These are phyloP conservation scores for Sarcophaga subvicina DNA, from an alignment of 2,888 invertebrate species.

Conservation along the genomic window DNA sequence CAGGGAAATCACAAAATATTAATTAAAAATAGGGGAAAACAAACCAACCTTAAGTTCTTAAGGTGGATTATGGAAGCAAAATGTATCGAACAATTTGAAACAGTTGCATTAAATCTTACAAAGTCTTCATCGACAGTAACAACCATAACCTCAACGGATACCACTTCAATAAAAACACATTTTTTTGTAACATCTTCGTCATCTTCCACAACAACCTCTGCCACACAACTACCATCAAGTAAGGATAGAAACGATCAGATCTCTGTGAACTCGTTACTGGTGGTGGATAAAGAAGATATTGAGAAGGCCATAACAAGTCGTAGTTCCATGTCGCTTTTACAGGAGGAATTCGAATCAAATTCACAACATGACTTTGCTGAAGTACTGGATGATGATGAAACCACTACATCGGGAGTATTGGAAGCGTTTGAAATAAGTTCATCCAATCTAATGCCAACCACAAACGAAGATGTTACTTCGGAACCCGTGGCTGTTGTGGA, in stretches of 20 bases:
- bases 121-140: slow-evolving; percentile 65
- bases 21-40: neutral
- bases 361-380: slow-evolving; percentile 77
- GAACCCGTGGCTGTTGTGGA: slow-evolving; percentile 73
- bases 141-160: slow-evolving; percentile 49
- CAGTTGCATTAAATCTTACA: slow-evolving; percentile 67
- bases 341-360: slow-evolving; percentile 73
- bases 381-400: slow-evolving; percentile 73
- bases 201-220: slow-evolving; percentile 47
- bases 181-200: slow-evolving; percentile 62
- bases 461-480: slow-evolving; percentile 68
- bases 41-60: slow-evolving; percentile 53
- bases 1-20: no score
- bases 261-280: slow-evolving; percentile 40
- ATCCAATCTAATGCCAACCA: slow-evolving; percentile 75
- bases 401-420: slow-evolving; percentile 75
- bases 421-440: slow-evolving; percentile 78
- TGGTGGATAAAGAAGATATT: slow-evolving; percentile 57
- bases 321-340: slow-evolving; percentile 77
- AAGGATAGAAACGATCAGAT: slow-evolving; percentile 45
- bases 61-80: slow-evolving; percentile 80
- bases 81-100: slow-evolving; percentile 77
- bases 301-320: slow-evolving; percentile 63
- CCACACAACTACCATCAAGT: slow-evolving; percentile 35
- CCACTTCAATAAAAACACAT: slow-evolving; percentile 50